Evolutionary conservation across 2,888 invertebrate species (phyloP).

Genomic region (Tyria jacobaeae): DNA sequence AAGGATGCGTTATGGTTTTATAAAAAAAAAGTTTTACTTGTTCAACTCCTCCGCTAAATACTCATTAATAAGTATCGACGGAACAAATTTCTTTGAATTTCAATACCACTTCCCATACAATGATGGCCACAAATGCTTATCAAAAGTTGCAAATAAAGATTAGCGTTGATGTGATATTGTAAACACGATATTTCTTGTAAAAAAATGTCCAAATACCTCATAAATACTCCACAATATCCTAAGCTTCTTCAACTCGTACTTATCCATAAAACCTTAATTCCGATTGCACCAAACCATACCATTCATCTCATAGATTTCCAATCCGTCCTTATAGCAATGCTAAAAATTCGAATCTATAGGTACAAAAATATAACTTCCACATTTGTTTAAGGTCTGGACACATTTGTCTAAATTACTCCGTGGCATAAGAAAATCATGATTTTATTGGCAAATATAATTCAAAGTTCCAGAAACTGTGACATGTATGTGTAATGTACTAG

Average conservation of each 20-base stretch:
- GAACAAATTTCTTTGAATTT: slow-evolving; percentile 46
- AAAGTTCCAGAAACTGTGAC: not conserved
- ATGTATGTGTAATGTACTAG: not conserved
- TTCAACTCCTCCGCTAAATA: slow-evolving; percentile 68
- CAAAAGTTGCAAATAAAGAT: slow-evolving; percentile 46
- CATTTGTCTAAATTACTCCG: not conserved
- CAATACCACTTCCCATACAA: slow-evolving; percentile 44
- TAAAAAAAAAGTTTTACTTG: slow-evolving; percentile 41
- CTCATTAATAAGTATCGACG: slow-evolving; percentile 39
- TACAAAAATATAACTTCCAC: slow-evolving; percentile 44
- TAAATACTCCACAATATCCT: slow-evolving; percentile 47
- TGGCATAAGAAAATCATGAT: not conserved
- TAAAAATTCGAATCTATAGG: slow-evolving; percentile 32
- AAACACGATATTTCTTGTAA: slow-evolving; percentile 35
- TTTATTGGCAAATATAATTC: not conserved
- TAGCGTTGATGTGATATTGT: slow-evolving; percentile 37
- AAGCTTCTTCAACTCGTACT: slow-evolving; percentile 38
- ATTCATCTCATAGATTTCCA: slow-evolving; percentile 63
- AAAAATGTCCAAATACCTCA: slow-evolving; percentile 43
- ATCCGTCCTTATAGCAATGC: slow-evolving; percentile 50
- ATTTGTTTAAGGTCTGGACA: slow-evolving; percentile 17
- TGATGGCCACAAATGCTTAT: slow-evolving; percentile 71
- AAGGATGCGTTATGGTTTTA: slow-evolving; percentile 32
- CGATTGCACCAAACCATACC: slow-evolving; percentile 63
- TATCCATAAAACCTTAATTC: slow-evolving; percentile 47